Conservation (phyloP, 2,888 invertebrate species). For the Endotricha flammealis region DNA sequence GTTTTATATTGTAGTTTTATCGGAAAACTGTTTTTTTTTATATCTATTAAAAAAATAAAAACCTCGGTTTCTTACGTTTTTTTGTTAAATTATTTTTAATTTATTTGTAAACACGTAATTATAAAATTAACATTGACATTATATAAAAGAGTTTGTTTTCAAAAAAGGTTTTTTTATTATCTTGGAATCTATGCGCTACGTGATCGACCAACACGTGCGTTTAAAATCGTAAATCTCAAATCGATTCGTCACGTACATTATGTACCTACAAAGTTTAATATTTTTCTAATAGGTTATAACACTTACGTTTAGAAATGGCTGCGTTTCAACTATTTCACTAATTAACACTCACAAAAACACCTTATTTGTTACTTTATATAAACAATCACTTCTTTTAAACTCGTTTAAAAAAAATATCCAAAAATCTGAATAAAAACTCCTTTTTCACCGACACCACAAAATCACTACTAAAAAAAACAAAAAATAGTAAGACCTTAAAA, state of each 20-base stretch:
- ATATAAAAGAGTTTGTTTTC: no score
- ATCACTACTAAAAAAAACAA: neutral
- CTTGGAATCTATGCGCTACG: neutral
- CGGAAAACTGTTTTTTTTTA: no score
- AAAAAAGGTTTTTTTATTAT: no score
- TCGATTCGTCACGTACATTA: neutral
- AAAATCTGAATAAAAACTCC: no score
- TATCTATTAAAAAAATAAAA: no score
- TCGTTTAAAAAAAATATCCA: neutral
- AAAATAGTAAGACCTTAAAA: neutral
- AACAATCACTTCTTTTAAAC: neutral
- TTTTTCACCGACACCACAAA: neutral
- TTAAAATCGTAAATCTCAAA: neutral
- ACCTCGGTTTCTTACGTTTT: no score
- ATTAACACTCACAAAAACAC: neutral
- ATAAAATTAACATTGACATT: no score
- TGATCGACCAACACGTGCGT: neutral
- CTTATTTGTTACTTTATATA: no score
- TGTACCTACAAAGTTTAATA: neutral
- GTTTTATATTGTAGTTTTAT: no score
- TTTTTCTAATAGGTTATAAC: no score
- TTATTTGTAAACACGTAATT: no score
- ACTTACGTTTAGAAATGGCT: neutral
- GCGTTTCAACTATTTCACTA: neutral
- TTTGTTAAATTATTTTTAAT: no score